These are phyloP conservation scores for Athalia circularis DNA, from an alignment of 2,888 invertebrate species.

Conservation along the genomic window DNA sequence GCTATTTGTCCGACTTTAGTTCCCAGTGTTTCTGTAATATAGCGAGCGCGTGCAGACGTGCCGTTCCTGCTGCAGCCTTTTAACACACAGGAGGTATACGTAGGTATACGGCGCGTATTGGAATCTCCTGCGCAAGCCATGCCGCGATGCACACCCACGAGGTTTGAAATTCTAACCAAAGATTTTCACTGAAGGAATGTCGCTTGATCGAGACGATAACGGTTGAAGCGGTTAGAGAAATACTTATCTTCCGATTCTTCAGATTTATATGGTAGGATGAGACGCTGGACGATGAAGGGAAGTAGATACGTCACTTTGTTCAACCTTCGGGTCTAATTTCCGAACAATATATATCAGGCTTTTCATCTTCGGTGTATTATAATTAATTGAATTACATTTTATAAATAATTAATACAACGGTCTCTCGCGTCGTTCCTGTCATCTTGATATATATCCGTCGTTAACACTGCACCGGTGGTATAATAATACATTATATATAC, in stretches of 20 bases:
- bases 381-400: slow-evolving; percentile 30
- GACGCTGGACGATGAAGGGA: slow-evolving; percentile 5
- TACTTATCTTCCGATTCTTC: slow-evolving; percentile 31
- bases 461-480: neutral
- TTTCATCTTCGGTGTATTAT: neutral
- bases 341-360: neutral
- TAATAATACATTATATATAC: too few relatives aligned
- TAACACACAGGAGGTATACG: neutral
- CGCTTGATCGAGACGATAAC: slow-evolving; percentile 41
- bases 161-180: slow-evolving; percentile 41
- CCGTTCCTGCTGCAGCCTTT: too few relatives aligned
- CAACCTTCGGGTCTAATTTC: slow-evolving; percentile 17
- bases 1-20: slow-evolving; percentile 41
- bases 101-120: neutral
- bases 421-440: slow-evolving; percentile 3
- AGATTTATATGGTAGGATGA: neutral
- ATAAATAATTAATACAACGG: slow-evolving; percentile 23
- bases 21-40: slow-evolving; percentile 26
- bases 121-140: neutral
- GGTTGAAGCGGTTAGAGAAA: slow-evolving; percentile 18
- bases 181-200: slow-evolving; percentile 43
- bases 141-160: slow-evolving; percentile 42
- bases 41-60: neutral
- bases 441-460: neutral
- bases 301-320: neutral